Evolutionary conservation across 2,797 vertebrate species (phyloP), one percentile per base, ranked within the genome.

Genomic region (Lateolabrax maculatus): DNA sequence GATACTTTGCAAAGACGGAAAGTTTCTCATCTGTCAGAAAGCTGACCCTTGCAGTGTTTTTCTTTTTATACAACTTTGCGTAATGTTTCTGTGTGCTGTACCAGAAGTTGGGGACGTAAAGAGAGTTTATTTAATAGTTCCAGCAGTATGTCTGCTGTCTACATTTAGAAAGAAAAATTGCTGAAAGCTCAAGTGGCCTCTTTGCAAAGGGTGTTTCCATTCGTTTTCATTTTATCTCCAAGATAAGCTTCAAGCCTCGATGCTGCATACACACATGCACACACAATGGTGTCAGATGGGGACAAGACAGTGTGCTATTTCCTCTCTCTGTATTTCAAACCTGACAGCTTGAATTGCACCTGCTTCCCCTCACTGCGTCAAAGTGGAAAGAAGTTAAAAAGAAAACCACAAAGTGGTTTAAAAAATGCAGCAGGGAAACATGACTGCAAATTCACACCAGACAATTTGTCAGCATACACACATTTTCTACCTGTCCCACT

Each of bases 341-440:
- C 52, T 79, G 87, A 90, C 90, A 87, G 79, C 85, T 90, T 86
- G 71, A 87, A 82, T 84, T 88, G 89, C 93, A 93, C 92, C 93
- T 93, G 89, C 84, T 92, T 93, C 83, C 81, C 81, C 82, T 82
- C 71, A 31, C 67, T 77, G 75, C 72, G n/a, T 88, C 84, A 79
- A 87, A 89, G 85, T 82, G 69, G 72, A 90, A 88, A 88, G 46
- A 85, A 70, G 82, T 89, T 83, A 55, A 80, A n/a, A 73, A 76
- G 58, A 88, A 87, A 86, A 75, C 74, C 80, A 79, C 83, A 88
- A 72, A 79, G 48, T 72, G n/a, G n/a, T n/a, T n/a, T n/a, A n/a
- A n/a, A n/a, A n/a, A n/a, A 65, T 79, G 80, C 82, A 75, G 58
- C 57, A 67, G 73, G 46, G 53, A 84, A 72, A 79, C 53, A 44